Percentiles rank a stretch among this genome's conserved stretches.
These are phyloP conservation scores for Tenthredo amoena DNA, from an alignment of 2,888 invertebrate species.

Conservation along the genomic window DNA sequence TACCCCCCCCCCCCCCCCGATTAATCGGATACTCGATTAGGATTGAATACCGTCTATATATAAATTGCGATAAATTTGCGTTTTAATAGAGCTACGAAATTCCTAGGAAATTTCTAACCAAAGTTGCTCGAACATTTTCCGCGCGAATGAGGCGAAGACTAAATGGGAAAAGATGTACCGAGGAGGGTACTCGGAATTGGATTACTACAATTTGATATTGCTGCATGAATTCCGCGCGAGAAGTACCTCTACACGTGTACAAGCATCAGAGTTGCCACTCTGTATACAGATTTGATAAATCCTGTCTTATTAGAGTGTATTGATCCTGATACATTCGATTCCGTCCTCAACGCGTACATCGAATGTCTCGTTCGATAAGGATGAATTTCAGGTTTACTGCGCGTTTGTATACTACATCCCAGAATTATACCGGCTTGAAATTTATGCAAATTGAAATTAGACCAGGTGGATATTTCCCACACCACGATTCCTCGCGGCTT, in stretches of 20 bases:
- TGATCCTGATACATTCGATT: constrained; percentile 10
- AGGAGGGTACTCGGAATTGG: not conserved
- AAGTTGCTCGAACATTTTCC: not conserved
- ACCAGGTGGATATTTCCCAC: not conserved
- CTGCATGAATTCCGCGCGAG: not conserved
- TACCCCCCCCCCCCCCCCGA: no score
- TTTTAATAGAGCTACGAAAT: not conserved
- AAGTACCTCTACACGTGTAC: not conserved
- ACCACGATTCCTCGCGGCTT: not conserved
- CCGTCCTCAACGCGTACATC: not conserved
- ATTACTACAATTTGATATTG: constrained; percentile 29
- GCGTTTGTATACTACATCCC: not conserved
- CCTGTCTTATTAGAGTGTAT: not conserved
- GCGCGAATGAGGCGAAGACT: not conserved
- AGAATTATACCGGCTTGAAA: not conserved
- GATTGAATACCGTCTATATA: not conserved
- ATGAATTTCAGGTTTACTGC: not conserved
- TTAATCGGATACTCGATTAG: not conserved
- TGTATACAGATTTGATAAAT: constrained; percentile 12
- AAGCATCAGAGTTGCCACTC: not conserved
- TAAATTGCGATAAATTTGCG: not conserved
- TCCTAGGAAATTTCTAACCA: not conserved
- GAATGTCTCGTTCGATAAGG: not conserved
- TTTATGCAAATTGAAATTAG: constrained; percentile 9
- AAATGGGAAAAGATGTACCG: not conserved